Evolutionary conservation across 2,888 invertebrate genomes (phyloP), one percentile per base, ranked within the genome.

Genomic region (Cryptus viduatorius): DNA sequence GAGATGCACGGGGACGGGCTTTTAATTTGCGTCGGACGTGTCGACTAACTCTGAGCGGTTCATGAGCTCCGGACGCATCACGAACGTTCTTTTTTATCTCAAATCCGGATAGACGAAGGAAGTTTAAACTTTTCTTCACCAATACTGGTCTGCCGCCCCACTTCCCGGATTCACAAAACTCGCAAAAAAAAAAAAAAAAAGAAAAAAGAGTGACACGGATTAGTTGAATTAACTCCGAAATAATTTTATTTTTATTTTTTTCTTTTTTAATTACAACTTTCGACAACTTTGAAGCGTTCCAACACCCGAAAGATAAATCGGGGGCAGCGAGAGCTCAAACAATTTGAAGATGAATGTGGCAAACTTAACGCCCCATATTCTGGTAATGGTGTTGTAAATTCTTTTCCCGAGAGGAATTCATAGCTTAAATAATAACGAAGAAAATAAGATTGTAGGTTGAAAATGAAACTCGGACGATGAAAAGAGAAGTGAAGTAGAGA

Each of bases 1-100:
- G 56, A 72, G 50, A 67, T 72, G 4, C 72, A 24, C 46, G 53
- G 50, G 37, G 50, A 50, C 61, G 31, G 53, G 48, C 56, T 79
- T 75, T 69, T 75, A 69, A 83, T 83, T 79, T 71, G 59, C 72
- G 48, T 67, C 67, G 56, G 59, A 76, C 75, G 56, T 56, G 61
- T 53, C 53, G 61, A 61, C 5, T 59, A 19, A 75, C 75, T 64
- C 50, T 16, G 7, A n/a, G 61, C 61, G 31, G 14, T 61, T 61
- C 61, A n/a, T 29, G 24, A 14, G 61, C 61, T 12, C n/a, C 37
- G 61, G 31, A 31, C 31, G 61, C n/a, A 24, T 14, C 61, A 14
- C 29, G 12, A 29, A 12, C 4, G 24, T 12, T 16, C 53, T 59
- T 4, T 24, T 24, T 59, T 12, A 19, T 8, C 59, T 14, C 59